Conservation (phyloP, 1,140 invertebrate species). For the Hermatobates lingyangjiaoensis region DNA sequence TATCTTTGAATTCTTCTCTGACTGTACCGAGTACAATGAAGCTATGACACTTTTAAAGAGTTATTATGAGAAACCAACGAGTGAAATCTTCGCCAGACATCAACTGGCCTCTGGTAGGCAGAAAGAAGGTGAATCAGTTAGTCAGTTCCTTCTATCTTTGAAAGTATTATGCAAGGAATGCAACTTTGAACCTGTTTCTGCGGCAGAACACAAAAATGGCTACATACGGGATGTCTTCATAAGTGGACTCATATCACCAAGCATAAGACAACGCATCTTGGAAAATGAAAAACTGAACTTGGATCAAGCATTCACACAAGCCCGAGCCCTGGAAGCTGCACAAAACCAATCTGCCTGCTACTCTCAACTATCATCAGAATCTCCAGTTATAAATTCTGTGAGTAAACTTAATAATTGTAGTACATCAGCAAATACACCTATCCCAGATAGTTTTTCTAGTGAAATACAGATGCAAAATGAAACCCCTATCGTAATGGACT, state of each 20-base stretch:
- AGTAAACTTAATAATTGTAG: too few relatives aligned
- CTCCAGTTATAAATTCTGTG: too few relatives aligned
- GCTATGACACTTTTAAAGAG: neutral
- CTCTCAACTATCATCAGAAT: too few relatives aligned
- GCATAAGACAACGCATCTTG: constrained; percentile 4
- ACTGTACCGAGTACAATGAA: neutral
- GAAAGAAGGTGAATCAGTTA: constrained; percentile 1
- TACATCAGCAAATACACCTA: too few relatives aligned
- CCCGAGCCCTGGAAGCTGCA: neutral
- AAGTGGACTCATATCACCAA: neutral
- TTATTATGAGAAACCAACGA: constrained; percentile 5
- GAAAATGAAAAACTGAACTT: neutral
- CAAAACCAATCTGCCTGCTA: neutral
- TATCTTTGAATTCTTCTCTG: neutral
- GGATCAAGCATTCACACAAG: constrained; percentile 2
- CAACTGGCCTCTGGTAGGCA: neutral
- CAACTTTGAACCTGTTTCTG: constrained; percentile 7
- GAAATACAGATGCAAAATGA: too few relatives aligned
- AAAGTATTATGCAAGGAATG: constrained; percentile 7
- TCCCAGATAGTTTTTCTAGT: too few relatives aligned
- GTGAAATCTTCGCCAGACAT: constrained; percentile 4
- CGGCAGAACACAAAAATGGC: constrained; percentile 5
- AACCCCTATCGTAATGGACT: too few relatives aligned
- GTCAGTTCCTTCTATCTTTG: constrained; percentile 4
- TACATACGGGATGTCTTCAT: constrained; percentile 9